Conservation (phyloP, 2,113 vertebrate species). For the Hypomesus transpacificus region DNA sequence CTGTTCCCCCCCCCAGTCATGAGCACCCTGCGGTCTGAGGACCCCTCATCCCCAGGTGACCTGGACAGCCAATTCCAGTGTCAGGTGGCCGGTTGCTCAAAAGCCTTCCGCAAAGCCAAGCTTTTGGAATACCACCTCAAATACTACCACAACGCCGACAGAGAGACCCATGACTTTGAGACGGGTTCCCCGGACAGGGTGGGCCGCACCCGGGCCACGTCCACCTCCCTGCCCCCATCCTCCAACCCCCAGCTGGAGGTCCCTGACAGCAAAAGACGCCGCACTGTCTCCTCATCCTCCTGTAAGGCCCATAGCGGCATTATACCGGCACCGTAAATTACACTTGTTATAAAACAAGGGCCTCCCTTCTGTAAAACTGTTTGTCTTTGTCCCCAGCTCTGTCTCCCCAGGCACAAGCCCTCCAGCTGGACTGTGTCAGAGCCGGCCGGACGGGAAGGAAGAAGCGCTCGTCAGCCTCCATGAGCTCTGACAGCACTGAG, state of each 20-base stretch:
- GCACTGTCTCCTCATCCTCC: constrained; percentile 50
- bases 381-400: constrained; percentile 29
- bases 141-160: constrained; percentile 52
- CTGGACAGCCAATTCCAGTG: constrained; percentile 54
- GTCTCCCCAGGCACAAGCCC: constrained; percentile 57
- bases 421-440: constrained; percentile 63
- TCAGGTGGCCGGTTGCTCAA: constrained; percentile 38
- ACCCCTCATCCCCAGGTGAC: constrained; percentile 37
- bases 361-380: not conserved
- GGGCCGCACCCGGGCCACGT: constrained; percentile 44
- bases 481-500: constrained; percentile 65
- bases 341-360: not conserved
- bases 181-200: constrained; percentile 39
- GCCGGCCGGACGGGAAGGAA: constrained; percentile 58
- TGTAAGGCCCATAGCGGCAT: constrained; percentile 34
- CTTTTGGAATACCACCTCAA: constrained; percentile 57
- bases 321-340: not conserved
- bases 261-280: constrained; percentile 40
- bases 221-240: constrained; percentile 39
- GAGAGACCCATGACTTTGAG: constrained; percentile 1
- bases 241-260: constrained; percentile 39
- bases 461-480: constrained; percentile 64
- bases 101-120: constrained; percentile 48
- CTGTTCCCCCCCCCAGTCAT: constrained; percentile 27
- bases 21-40: constrained; percentile 28